Evolutionary conservation across 2,888 invertebrate species (phyloP), one percentile per base, ranked within the genome.

Genomic region (Drosophila fulvimacula): DNA sequence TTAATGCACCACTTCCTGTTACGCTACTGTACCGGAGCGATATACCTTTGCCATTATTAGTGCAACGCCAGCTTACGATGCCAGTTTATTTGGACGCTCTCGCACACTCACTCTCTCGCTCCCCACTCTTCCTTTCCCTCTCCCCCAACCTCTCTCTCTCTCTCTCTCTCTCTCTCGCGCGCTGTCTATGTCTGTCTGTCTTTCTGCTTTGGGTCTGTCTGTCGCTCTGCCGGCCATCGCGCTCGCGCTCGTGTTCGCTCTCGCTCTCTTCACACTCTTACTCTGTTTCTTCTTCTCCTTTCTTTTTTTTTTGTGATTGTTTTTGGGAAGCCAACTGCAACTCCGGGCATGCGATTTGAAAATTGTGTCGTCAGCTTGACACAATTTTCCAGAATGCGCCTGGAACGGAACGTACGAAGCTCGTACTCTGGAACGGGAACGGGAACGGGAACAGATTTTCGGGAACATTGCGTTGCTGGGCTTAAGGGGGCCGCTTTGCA

Each of bases 301-400:
- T 34, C 24, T 51, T 44, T 41, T 13, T 27, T 53, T 60, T 60
- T 61, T 55, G 15, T 49, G 30, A 61, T 59, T 62, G 30, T 56
- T 49, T 56, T 62, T 57, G 55, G 71, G 69, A 42, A 59, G 68
- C 67, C 61, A 80, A 89, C 81, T 82, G 82, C 89, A 82, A 89
- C 82, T 89, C 71, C 75, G 89, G 71, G 88, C 83, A 88, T 84
- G 90, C 90, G 88, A 88, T 87, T 82, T 79, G 82, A 89, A 82
- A 82, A 82, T 82, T 89, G 82, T 82, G 82, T 89, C 89, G 89
- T 87, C 83, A 85, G 89, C 85, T 89, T 91, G 91, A 91, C 91
- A 91, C 91, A 91, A 91, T 91, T 91, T 90, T 90, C 82, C 91
- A 91, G 81, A 82, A 78, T 89, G 90, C 90, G 91, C 84, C 90